These are phyloP conservation scores for Yoshiicerus persimilis DNA, from an alignment of 1,140 invertebrate species.

Conservation along the genomic window DNA sequence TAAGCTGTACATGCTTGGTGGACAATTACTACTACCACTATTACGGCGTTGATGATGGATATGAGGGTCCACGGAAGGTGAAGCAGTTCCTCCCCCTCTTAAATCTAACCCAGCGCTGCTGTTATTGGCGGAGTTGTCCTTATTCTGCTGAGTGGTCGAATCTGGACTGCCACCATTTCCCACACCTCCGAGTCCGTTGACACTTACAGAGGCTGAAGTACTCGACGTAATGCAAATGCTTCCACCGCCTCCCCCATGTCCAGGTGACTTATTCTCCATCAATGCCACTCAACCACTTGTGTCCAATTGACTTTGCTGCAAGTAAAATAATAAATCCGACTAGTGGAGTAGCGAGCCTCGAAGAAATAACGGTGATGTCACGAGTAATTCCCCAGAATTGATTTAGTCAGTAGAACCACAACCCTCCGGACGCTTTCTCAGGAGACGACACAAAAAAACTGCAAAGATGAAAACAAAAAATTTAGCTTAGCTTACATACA, in stretches of 20 bases:
- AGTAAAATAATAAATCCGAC: neutral
- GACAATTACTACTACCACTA: constrained; percentile 2
- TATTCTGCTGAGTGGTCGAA: constrained; percentile 40
- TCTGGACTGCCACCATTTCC: constrained; percentile 44
- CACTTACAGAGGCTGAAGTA: constrained; percentile 26
- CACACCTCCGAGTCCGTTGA: neutral
- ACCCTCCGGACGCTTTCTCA: neutral
- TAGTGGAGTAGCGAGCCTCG: neutral
- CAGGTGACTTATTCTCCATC: constrained; percentile 46
- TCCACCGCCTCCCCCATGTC: constrained; percentile 33
- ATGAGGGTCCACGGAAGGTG: constrained; percentile 15
- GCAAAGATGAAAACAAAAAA: neutral
- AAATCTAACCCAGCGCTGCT: constrained; percentile 24
- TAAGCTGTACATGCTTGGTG: constrained; percentile 48
- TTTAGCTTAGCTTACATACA: neutral
- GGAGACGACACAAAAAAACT: constrained; percentile 9
- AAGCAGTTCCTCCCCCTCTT: neutral
- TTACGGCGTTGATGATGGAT: constrained; percentile 23
- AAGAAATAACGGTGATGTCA: neutral
- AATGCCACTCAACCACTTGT: neutral
- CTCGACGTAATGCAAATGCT: constrained; percentile 32
- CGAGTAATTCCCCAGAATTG: neutral
- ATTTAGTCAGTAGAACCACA: neutral
- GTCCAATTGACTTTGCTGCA: no score
- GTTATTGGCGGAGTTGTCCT: constrained; percentile 12